Base-by-base conservation (phyloP, 2,113 vertebrate genomes). In the Centropus bengalensis region DNA sequence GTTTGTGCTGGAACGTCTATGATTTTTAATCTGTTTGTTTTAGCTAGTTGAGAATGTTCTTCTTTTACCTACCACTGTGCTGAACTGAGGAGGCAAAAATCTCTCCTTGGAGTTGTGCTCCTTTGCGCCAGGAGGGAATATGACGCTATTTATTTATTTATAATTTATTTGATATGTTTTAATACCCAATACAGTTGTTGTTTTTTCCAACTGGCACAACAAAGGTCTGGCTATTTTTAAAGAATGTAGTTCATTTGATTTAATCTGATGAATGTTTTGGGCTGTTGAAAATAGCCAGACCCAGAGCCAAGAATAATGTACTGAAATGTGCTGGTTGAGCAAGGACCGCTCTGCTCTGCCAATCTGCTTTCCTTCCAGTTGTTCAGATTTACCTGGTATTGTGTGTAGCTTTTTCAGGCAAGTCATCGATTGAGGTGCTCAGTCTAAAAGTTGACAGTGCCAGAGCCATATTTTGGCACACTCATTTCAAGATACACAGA, bases 271-370 rank as follows among this genome's bases (percentile, higher is more conserved):
- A 95, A 74, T 86, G 91, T 86, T 96, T 83, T 95, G 95, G 68
- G 47, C 88, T 90, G 91, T 96, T 94, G 89, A 94, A 96, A 96
- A 96, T 83, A 94, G 76, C 60, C 49, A 76, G 76, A 97, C 76
- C 66, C 79, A 54, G 88, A 82, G 96, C 94, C 96, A 97, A 96
- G 88, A 95, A 96, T 84, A 97, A 96, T 71, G 93, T 93, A 75
- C 91, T 88, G 91, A 87, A 96, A 91, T 95, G 71, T 93, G 91
- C 79, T 91, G 44, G 79, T 81, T 94, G 88, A 93, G 88, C 82
- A 90, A 90, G 60, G 76, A 30, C 30, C 83, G 82, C 73, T 81
- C 67, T 38, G 5, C 60, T 86, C 79, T 93, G 90, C 69, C 85
- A 86, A 12, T 86, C 82, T 89, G 58, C 81, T 77, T 78, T 75